Evolutionary conservation across 2,113 vertebrate species (phyloP), one percentile per base, ranked within the genome.

Genomic region (Turdus rufiventris): DNA sequence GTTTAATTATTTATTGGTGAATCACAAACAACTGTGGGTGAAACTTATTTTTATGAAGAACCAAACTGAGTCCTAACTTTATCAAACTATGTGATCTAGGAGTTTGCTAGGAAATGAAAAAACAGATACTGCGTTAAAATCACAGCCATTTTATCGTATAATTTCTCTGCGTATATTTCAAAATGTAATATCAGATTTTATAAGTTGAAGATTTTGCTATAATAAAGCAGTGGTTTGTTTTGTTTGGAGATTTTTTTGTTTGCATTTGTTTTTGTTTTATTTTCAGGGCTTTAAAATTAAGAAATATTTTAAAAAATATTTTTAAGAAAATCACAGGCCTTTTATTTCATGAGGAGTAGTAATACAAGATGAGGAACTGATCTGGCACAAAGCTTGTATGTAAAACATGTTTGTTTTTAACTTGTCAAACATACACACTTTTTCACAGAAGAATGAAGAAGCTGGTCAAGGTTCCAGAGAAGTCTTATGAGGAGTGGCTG

Each of bases 301-400:
- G 5, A 60, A 43, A 68, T 9, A 4, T 11, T 18, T 28, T 0
- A 0, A 1, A 45, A 45, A 51, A 10, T 29, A 14, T 73, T 77
- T 91, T 80, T 31, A 25, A 14, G 5, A 21, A 53, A 70, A 58
- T 48, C 18, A 40, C 1, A 31, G 8, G 3, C 4, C 12, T 80
- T 73, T 61, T 14, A 20, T 56, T 65, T 80, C 24, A 45, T 0
- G 0, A 31, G 28, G 13, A 51, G 4, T 25, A 9, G 10, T 36
- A 67, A 72, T n/a, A 19, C 3, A 62, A 95, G 77, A 91, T 42
- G 3, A 85, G 16, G 5, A 26, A 47, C 10, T 51, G 16, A 57
- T 57, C 12, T 21, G 17, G 4, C 8, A 61, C 12, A 21, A 57
- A 43, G 5, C 1, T 68, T 65, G 2, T 29, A 19, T 14, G 8